phyloP scores from a whole-genome alignment of 2,888 invertebrate genomes.

The Abscondita cerata region DNA sequence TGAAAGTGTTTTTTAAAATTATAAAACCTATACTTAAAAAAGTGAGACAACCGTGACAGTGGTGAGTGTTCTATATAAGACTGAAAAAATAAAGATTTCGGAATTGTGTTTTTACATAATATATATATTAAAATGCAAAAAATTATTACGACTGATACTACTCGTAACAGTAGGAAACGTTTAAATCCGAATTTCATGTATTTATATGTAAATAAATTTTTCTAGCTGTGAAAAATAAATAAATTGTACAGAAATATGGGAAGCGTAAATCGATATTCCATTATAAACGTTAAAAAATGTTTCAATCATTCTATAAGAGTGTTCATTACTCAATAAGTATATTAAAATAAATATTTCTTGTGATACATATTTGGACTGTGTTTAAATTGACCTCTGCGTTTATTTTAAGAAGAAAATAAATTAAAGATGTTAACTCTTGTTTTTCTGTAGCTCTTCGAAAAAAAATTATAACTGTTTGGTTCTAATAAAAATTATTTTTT shows the following conservation, averaged over 20 bases:
- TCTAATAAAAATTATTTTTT: too few relatives aligned
- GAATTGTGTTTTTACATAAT: not conserved
- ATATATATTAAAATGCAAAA: not conserved
- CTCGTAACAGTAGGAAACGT: slow-evolving; percentile 2
- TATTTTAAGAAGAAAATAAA: too few relatives aligned
- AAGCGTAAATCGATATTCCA: not conserved
- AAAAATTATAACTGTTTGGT: too few relatives aligned
- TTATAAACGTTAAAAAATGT: slow-evolving; percentile 29
- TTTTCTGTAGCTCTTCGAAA: too few relatives aligned
- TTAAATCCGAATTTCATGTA: slow-evolving; percentile 27
- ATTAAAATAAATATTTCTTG: slow-evolving; percentile 11
- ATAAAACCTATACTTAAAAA: too few relatives aligned
- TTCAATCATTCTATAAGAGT: slow-evolving; percentile 28
- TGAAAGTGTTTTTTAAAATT: slow-evolving; percentile 8
- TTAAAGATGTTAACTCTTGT: too few relatives aligned
- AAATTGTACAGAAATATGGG: slow-evolving; percentile 9
- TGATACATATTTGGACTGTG: not conserved
- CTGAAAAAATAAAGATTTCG: not conserved
- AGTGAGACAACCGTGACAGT: not conserved
- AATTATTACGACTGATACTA: slow-evolving; percentile 11
- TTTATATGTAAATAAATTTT: slow-evolving; percentile 36
- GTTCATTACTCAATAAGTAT: slow-evolving; percentile 26
- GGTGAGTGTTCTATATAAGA: slow-evolving; percentile 6
- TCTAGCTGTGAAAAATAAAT: slow-evolving; percentile 54
- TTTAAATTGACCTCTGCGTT: not conserved